Percentiles rank a stretch among this genome's conserved stretches.
These are phyloP conservation scores for Sarcophaga rosellei DNA, from an alignment of 2,888 invertebrate genomes.

Conservation along the genomic window DNA sequence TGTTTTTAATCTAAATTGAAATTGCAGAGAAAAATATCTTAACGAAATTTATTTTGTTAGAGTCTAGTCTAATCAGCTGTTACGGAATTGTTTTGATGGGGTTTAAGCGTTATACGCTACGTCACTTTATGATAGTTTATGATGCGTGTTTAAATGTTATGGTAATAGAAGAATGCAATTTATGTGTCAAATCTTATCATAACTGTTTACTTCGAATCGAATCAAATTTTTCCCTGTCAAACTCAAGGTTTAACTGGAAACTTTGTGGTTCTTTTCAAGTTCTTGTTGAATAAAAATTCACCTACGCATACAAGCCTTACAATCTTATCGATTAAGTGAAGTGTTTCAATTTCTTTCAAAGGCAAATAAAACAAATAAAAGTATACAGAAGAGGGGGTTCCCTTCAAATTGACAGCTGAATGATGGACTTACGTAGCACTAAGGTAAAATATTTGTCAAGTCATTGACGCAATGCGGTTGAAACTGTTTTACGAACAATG, in stretches of 20 bases:
- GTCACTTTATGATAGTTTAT: slow-evolving; percentile 5
- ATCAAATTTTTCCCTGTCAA: no score
- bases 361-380: neutral
- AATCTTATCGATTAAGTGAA: neutral
- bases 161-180: neutral
- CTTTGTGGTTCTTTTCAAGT: no score
- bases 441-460: no score
- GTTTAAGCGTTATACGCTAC: neutral
- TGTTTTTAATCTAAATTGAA: neutral
- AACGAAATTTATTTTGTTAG: neutral
- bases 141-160: neutral
- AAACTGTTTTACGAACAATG: no score
- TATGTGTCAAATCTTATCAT: neutral
- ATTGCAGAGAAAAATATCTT: no score
- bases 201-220: neutral
- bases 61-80: neutral
- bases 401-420: no score
- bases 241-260: no score
- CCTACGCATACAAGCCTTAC: neutral
- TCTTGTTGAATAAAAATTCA: neutral
- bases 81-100: neutral
- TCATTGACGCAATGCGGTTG: no score
- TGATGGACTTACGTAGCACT: no score
- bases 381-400: neutral
- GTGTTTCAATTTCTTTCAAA: neutral